Evolutionary conservation across 2,888 invertebrate species (phyloP).

Genomic region (Lepidochrysops patricia): DNA sequence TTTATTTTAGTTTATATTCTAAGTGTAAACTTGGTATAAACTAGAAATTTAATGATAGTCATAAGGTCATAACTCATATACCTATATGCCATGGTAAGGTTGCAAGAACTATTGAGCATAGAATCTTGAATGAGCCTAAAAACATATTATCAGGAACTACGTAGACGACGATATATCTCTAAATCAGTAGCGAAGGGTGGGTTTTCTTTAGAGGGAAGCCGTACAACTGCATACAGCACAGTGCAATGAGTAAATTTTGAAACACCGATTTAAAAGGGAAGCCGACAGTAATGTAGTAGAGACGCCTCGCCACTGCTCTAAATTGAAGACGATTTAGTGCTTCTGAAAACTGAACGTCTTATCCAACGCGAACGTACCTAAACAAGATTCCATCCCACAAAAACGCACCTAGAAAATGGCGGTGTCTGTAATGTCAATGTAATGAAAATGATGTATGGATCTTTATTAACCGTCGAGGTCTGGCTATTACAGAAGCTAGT

Average conservation of each 20-base stretch:
- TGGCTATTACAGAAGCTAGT: neutral
- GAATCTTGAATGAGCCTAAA: no score
- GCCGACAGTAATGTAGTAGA: neutral
- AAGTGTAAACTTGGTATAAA: neutral
- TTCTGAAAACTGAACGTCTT: neutral
- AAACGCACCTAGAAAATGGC: neutral
- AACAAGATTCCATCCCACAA: neutral
- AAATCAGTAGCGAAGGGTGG: no score
- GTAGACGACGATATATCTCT: no score
- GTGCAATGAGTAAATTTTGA: no score
- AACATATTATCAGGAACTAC: no score
- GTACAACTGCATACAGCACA: no score
- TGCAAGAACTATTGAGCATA: no score
- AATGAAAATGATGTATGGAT: constrained; percentile 1
- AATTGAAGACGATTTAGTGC: neutral
- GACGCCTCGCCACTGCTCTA: no score
- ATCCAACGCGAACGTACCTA: neutral
- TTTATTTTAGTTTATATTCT: neutral
- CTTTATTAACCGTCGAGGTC: neutral
- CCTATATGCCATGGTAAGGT: no score
- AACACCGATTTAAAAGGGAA: no score
- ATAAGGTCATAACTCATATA: no score
- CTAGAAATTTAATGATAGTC: neutral
- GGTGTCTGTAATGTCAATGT: neutral
- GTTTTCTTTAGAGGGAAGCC: no score